Evolutionary conservation across 2,797 vertebrate genomes (phyloP).

Genomic region (Gorsachius magnificus): DNA sequence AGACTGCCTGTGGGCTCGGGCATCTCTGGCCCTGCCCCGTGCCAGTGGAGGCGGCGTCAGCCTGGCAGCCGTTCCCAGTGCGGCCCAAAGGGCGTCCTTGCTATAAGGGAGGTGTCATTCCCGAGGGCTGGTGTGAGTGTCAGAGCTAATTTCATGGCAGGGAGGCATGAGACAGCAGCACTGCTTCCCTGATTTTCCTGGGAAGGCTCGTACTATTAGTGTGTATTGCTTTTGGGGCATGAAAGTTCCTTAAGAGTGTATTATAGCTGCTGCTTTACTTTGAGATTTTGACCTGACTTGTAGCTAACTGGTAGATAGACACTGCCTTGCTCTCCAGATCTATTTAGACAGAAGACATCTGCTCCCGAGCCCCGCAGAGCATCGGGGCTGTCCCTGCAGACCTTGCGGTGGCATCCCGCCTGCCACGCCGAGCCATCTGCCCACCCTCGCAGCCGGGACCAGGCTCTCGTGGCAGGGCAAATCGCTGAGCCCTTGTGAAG

Average conservation of each 20-base stretch:
- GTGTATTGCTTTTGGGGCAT: background rate
- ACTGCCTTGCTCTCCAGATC: background rate
- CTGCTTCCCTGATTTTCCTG: background rate
- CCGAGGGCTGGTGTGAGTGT: background rate
- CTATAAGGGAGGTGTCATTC: background rate
- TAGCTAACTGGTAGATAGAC: background rate
- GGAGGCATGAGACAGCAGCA: background rate
- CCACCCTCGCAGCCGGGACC: background rate
- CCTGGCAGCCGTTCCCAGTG: background rate
- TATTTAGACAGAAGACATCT: background rate
- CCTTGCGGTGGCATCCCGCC: background rate
- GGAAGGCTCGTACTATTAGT: background rate
- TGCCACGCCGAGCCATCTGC: rapidly evolving
- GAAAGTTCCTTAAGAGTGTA: background rate
- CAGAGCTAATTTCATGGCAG: background rate
- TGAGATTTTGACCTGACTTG: background rate
- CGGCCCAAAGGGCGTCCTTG: background rate
- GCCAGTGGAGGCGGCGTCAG: background rate
- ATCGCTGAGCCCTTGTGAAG: rapidly evolving
- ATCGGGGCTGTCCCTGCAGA: rapidly evolving
- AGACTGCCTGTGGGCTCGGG: background rate
- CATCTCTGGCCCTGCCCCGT: background rate
- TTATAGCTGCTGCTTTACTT: background rate
- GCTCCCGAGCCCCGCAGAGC: background rate
- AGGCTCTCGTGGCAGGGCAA: rapidly evolving